Conservation (phyloP, 2,113 vertebrate genomes). For the Fregetta grallaria region DNA sequence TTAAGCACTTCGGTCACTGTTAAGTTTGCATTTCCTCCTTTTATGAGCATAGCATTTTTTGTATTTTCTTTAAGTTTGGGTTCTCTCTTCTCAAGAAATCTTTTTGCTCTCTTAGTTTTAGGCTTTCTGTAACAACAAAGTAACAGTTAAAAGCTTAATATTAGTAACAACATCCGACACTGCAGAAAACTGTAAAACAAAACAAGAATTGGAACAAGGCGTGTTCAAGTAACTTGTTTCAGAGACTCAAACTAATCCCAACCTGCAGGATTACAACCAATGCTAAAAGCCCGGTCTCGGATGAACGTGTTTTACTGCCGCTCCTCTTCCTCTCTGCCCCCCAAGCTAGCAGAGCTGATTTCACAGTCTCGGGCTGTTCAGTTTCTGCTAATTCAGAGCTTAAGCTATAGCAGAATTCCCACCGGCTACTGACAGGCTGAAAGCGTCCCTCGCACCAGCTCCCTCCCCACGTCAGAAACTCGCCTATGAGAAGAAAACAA, state of each 20-base stretch:
- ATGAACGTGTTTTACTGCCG: neutral
- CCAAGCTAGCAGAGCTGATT: neutral
- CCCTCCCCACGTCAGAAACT: neutral
- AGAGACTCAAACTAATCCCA: neutral
- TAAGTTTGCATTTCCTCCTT: slow-evolving; percentile 88
- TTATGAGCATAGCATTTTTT: slow-evolving; percentile 93
- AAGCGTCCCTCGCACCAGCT: neutral
- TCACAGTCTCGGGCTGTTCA: neutral
- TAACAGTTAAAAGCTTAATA: neutral
- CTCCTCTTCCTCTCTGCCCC: neutral
- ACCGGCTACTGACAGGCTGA: neutral
- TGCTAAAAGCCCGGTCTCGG: neutral
- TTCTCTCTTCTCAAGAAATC: slow-evolving; percentile 88
- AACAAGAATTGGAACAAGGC: neutral
- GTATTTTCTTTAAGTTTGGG: slow-evolving; percentile 87
- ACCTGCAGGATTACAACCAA: neutral
- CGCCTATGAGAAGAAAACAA: neutral
- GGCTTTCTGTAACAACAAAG: slow-evolving; percentile 82
- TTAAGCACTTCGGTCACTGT: slow-evolving; percentile 85
- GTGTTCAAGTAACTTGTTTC: neutral
- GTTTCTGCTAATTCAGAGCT: neutral
- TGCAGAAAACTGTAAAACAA: neutral
- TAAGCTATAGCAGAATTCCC: neutral
- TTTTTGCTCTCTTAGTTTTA: slow-evolving; percentile 91
- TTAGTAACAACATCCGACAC: neutral